Evolutionary conservation across 2,797 vertebrate genomes (phyloP).

Genomic region (Pitangus sulphuratus): DNA sequence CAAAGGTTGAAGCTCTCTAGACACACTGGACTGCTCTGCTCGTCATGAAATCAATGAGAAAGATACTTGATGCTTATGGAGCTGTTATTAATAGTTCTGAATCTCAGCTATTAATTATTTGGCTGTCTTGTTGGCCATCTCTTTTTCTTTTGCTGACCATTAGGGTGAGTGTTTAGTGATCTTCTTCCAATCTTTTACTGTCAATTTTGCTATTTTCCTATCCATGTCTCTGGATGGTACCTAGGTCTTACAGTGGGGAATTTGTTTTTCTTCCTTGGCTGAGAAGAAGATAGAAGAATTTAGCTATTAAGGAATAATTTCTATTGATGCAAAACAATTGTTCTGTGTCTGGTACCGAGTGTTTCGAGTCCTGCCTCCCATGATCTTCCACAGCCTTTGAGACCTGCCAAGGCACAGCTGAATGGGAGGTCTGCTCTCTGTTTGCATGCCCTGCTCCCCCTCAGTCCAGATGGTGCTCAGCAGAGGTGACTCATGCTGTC

Average conservation of each 20-base stretch:
- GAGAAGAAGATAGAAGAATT: background rate
- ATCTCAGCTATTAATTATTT: background rate
- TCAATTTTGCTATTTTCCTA: background rate
- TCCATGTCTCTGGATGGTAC: background rate
- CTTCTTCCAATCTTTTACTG: background rate
- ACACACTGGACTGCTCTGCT: background rate
- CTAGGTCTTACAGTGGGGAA: background rate
- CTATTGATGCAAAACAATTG: background rate
- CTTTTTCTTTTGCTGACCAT: background rate
- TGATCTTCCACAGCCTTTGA: background rate
- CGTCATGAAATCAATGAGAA: background rate
- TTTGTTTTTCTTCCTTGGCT: background rate
- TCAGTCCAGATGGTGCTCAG: background rate
- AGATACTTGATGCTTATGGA: background rate
- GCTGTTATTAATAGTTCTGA: background rate
- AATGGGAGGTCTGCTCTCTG: background rate
- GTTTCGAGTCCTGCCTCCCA: background rate
- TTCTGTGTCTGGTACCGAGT: background rate
- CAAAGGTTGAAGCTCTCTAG: background rate
- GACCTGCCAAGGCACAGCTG: background rate
- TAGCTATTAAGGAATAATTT: background rate
- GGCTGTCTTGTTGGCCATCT: background rate
- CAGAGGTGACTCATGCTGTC: constrained; percentile 15
- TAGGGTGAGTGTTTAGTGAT: background rate
- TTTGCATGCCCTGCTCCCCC: background rate